A percentile compares a stretch with the other conserved stretches of the same genome.
Evolutionary conservation across 1,140 invertebrate species (phyloP).

Genomic region (Berghia stephanieae): DNA sequence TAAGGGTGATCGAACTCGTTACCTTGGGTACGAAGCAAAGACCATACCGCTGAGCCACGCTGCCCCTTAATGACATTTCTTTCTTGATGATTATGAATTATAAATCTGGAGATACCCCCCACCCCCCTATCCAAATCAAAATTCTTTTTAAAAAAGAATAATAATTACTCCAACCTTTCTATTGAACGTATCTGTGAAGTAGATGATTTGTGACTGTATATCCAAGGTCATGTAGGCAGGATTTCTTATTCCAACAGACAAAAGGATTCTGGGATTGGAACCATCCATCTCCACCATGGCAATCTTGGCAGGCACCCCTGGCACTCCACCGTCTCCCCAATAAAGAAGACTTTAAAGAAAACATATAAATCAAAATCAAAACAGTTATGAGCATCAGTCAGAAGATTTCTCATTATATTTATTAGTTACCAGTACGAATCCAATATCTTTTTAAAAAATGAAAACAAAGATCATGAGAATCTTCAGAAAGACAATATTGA

Average conservation of each 20-base stretch:
- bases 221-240: constrained; percentile 52
- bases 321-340: constrained; percentile 95
- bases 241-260: constrained; percentile 68
- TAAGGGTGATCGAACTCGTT: too few relatives aligned
- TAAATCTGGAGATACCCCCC: not conserved
- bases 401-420: too few relatives aligned
- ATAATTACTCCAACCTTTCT: constrained; percentile 54
- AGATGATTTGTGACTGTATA: constrained; percentile 49
- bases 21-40: too few relatives aligned
- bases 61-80: too few relatives aligned
- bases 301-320: constrained; percentile 89
- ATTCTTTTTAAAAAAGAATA: too few relatives aligned
- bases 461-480: not conserved
- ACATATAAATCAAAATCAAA: constrained; percentile 24
- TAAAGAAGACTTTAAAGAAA: constrained; percentile 77
- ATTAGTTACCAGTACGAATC: too few relatives aligned
- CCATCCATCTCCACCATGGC: constrained; percentile 95
- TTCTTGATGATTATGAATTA: not conserved
- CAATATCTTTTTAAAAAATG: constrained; percentile 13
- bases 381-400: too few relatives aligned
- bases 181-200: constrained; percentile 58
- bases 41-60: too few relatives aligned
- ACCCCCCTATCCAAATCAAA: too few relatives aligned
- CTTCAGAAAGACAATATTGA: too few relatives aligned
- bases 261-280: constrained; percentile 75